Base-by-base conservation (phyloP, 2,888 invertebrate species). In the Tupiocoris notatus region DNA sequence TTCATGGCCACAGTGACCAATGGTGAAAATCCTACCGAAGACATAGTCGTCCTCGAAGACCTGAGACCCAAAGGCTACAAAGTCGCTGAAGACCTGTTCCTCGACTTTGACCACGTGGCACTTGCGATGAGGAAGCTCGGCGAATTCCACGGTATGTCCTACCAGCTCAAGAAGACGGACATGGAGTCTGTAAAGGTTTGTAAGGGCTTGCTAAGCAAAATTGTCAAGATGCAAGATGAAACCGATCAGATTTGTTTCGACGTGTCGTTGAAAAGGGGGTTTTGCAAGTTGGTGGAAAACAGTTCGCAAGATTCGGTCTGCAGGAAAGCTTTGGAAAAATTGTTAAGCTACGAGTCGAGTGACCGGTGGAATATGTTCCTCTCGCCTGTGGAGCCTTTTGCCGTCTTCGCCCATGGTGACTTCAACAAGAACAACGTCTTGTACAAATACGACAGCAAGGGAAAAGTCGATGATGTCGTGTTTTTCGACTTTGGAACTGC, bases 351-450 rank as follows among this genome's bases (percentile, higher is more conserved):
- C 58, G 17, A 12, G 20, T 17, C 24, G 9, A 16, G n/a, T 2
- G 23, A 68, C 1, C 0, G 63, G 23, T 59, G 24, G 24, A 23
- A 67, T 1, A 7, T 2, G 0, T 63, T 79, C 9, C 58, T 59
- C 2, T 3, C 3, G 9, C 65, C 78, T 16, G 78, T 77, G 24
- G 79, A 79, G 68, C 80, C 80, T 0, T 25, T 66, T 1, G 75
- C 74, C 22, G 84, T 84, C 1, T 73, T 84, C 0, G 83, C 83
- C 62, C 85, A 85, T 65, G 84, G 85, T 0, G 85, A 85, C 79
- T 80, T 84, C 57, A 84, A 84, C 82, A 81, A 83, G 1, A 84
- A 84, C 78, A 85, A 85, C 80, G 81, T 84, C 24, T 75, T 85
- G 17, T 84, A 82, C 77, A 82, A 82, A 54, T 84, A 84, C 77